Evolutionary conservation across 2,888 invertebrate genomes (phyloP).

Genomic region (Agrotis exclamationis): DNA sequence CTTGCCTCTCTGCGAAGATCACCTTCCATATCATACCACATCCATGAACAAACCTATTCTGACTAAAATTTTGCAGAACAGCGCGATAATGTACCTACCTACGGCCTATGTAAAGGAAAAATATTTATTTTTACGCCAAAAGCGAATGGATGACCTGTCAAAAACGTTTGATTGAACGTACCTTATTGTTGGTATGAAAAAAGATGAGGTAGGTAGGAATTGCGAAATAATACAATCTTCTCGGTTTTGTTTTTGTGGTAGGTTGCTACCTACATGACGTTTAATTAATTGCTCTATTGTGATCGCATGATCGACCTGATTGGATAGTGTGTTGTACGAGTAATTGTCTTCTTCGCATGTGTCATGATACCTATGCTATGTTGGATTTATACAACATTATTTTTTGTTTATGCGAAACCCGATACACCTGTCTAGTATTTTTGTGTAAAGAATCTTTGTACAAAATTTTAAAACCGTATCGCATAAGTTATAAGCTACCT

Average conservation of each 20-base stretch:
- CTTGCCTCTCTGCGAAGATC: not conserved
- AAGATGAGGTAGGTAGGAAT: slow-evolving; percentile 36
- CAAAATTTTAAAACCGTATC: too few relatives aligned
- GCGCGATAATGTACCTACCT: slow-evolving; percentile 3
- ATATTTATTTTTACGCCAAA: slow-evolving; percentile 56
- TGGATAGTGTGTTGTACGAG: slow-evolving; percentile 5
- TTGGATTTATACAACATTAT: too few relatives aligned
- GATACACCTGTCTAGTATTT: too few relatives aligned
- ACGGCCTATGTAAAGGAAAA: slow-evolving; percentile 17
- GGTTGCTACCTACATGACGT: not conserved
- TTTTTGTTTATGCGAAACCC: too few relatives aligned
- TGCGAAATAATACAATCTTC: slow-evolving; percentile 35
- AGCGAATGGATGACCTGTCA: slow-evolving; percentile 55
- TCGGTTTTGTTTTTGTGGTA: slow-evolving; percentile 20
- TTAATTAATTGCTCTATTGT: slow-evolving; percentile 33
- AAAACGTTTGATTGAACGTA: slow-evolving; percentile 52
- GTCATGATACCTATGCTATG: not conserved
- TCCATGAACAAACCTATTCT: not conserved
- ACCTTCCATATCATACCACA: not conserved
- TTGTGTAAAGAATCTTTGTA: too few relatives aligned
- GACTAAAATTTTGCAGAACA: not conserved
- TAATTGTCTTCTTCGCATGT: slow-evolving; percentile 4
- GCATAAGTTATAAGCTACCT: too few relatives aligned
- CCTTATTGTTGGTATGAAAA: slow-evolving; percentile 49
- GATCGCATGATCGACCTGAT: slow-evolving; percentile 4